phyloP scores from a whole-genome alignment of 2,113 vertebrate species.

The Brachyistius frenatus region DNA sequence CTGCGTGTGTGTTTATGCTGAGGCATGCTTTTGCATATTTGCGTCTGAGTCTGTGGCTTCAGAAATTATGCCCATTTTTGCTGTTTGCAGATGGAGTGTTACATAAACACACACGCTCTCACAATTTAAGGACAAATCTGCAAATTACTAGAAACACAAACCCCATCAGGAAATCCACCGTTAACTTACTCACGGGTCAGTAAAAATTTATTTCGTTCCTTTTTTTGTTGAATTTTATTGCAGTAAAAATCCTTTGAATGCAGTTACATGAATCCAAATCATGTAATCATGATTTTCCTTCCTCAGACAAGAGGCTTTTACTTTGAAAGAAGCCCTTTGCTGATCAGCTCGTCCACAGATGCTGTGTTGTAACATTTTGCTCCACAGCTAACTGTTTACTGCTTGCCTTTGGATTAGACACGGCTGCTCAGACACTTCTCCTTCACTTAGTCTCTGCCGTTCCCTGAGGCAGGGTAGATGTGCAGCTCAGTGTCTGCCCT shows the following conservation, averaged over 20 bases:
- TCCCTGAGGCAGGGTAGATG: conserved; percentile 8
- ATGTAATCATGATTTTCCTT: no score
- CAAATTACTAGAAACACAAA: no score
- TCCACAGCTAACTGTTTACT: conserved; percentile 4
- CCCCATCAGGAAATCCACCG: no score
- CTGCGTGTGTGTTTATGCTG: not conserved
- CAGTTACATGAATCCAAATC: no score
- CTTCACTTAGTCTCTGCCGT: not conserved
- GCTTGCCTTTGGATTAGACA: conserved; percentile 28
- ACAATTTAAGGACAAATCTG: no score
- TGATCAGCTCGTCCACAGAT: not conserved
- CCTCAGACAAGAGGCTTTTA: no score
- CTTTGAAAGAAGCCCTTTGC: no score
- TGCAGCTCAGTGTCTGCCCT: not conserved
- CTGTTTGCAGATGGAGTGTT: conserved; percentile 17
- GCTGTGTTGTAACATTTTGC: not conserved
- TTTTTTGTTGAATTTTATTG: no score
- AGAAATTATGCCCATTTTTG: conserved; percentile 18
- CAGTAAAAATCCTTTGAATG: no score
- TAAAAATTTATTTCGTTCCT: no score
- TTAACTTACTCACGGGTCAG: no score
- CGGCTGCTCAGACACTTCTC: not conserved
- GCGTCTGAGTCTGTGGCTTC: conserved; percentile 22
- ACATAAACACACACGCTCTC: conserved; percentile 2
- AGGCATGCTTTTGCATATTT: conserved; percentile 44